Percentiles rank a stretch among this genome's conserved stretches.
Evolutionary conservation across 2,797 vertebrate genomes (phyloP).

Genomic region (Coranthus polyacanthus): DNA sequence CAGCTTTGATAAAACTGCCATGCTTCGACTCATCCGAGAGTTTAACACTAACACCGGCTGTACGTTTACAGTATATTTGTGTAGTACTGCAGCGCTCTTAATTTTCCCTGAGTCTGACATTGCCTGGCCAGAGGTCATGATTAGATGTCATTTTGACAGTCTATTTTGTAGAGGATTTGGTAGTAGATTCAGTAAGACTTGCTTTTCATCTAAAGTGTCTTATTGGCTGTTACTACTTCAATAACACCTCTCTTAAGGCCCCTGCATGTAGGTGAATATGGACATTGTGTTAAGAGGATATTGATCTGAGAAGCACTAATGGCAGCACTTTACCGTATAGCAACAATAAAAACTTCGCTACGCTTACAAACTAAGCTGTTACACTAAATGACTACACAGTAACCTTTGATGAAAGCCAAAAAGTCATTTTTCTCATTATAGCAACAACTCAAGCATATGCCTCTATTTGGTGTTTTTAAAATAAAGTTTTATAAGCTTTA

Average conservation of each 20-base stretch:
- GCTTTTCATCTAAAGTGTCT: conserved; percentile 33
- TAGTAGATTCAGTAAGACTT: conserved; percentile 31
- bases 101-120: conserved; percentile 38
- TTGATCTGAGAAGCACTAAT: conserved; percentile 73
- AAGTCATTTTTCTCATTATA: conserved; percentile 41
- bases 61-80: conserved; percentile 37
- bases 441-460: conserved; percentile 21
- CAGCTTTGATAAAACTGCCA: conserved; percentile 59
- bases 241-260: conserved; percentile 47
- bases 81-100: conserved; percentile 15
- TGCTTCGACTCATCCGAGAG: conserved; percentile 32
- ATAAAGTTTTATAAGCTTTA: conserved; percentile 20
- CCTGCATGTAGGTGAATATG: conserved; percentile 66
- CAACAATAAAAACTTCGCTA: conserved; percentile 67
- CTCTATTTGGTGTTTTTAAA: conserved; percentile 13
- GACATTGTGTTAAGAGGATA: conserved; percentile 72
- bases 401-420: conserved; percentile 51
- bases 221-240: conserved; percentile 47
- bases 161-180: conserved; percentile 37
- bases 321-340: conserved; percentile 62
- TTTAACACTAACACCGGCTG: conserved; percentile 24
- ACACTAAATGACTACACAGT: conserved; percentile 49
- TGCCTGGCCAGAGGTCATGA: conserved; percentile 24
- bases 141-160: conserved; percentile 15
- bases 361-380: conserved; percentile 56